Percentiles rank a stretch among this genome's conserved stretches.
phyloP scores from a whole-genome alignment of 1,140 invertebrate genomes.

The Drosophila arizonae region DNA sequence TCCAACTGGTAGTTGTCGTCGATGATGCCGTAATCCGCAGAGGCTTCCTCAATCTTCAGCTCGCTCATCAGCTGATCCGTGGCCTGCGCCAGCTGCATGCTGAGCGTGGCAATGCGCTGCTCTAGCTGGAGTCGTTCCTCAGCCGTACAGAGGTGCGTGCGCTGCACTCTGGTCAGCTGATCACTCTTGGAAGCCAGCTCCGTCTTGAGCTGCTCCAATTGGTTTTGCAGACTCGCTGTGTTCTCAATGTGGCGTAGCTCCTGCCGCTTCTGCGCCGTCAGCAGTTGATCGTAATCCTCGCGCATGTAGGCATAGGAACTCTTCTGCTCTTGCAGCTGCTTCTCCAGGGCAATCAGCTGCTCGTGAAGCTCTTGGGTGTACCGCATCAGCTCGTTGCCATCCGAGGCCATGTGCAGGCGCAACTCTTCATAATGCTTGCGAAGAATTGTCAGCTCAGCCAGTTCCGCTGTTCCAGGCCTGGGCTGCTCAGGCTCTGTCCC shows the following conservation, averaged over 20 bases:
- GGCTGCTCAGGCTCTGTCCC: background rate
- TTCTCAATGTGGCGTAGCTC: constrained; percentile 62
- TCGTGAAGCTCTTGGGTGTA: constrained; percentile 56
- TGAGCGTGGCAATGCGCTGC: constrained; percentile 54
- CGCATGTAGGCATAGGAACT: constrained; percentile 68
- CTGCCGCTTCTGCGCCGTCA: constrained; percentile 43
- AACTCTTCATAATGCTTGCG: constrained; percentile 73
- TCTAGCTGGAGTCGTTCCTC: constrained; percentile 69
- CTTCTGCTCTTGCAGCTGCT: constrained; percentile 49
- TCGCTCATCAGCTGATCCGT: constrained; percentile 61
- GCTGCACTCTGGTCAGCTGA: constrained; percentile 24
- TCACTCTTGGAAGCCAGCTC: constrained; percentile 27
- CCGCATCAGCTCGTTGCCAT: constrained; percentile 53
- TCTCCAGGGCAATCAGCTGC: constrained; percentile 48
- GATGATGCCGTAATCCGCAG: constrained; percentile 72
- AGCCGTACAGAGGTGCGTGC: constrained; percentile 34
- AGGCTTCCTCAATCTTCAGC: constrained; percentile 52
- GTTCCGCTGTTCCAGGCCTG: constrained; percentile 23
- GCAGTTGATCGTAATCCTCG: constrained; percentile 62
- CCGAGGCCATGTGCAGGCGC: constrained; percentile 61
- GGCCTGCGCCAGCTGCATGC: constrained; percentile 62
- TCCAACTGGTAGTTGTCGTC: constrained; percentile 69
- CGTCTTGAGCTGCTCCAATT: constrained; percentile 29
- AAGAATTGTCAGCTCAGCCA: constrained; percentile 52
- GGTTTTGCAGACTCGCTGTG: constrained; percentile 26